These are phyloP conservation scores for Drosophila lacteicornis DNA, from an alignment of 1,140 invertebrate genomes.

Conservation along the genomic window DNA sequence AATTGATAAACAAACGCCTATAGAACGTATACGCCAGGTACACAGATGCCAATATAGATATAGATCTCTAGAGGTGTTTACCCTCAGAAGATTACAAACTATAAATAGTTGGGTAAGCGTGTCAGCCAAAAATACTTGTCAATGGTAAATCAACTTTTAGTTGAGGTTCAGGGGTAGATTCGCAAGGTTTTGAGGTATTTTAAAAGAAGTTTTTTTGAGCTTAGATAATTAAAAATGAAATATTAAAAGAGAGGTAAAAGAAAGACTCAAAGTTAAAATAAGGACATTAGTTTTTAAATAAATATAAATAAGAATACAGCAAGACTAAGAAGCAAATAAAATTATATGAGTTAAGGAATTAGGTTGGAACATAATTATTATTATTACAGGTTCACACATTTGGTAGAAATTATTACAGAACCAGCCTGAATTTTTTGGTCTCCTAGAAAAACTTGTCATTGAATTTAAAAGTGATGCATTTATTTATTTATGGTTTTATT, in stretches of 20 bases:
- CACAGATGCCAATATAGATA: conserved; percentile 10
- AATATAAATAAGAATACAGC: too few relatives aligned
- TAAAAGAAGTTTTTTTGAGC: too few relatives aligned
- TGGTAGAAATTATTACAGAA: not conserved
- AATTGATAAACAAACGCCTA: conserved; percentile 42
- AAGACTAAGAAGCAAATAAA: too few relatives aligned
- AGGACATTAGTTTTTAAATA: too few relatives aligned
- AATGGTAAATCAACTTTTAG: conserved; percentile 1
- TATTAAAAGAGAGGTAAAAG: too few relatives aligned
- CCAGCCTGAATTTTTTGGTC: too few relatives aligned
- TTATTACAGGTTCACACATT: too few relatives aligned
- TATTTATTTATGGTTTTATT: not conserved
- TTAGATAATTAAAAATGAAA: too few relatives aligned
- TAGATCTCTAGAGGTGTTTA: conserved; percentile 11
- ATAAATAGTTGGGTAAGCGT: conserved; percentile 35
- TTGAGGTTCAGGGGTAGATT: conserved; percentile 5
- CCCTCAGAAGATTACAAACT: conserved; percentile 20
- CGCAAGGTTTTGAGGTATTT: not conserved
- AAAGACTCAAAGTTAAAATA: too few relatives aligned
- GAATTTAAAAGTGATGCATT: not conserved
- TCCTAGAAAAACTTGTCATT: not conserved
- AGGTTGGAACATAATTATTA: too few relatives aligned
- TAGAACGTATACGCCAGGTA: conserved; percentile 11
- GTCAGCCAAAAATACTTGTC: conserved; percentile 52
- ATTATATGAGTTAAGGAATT: too few relatives aligned